Evolutionary conservation across 2,113 vertebrate species (phyloP), one percentile per base, ranked within the genome.

Genomic region (Cheirogaleus medius): DNA sequence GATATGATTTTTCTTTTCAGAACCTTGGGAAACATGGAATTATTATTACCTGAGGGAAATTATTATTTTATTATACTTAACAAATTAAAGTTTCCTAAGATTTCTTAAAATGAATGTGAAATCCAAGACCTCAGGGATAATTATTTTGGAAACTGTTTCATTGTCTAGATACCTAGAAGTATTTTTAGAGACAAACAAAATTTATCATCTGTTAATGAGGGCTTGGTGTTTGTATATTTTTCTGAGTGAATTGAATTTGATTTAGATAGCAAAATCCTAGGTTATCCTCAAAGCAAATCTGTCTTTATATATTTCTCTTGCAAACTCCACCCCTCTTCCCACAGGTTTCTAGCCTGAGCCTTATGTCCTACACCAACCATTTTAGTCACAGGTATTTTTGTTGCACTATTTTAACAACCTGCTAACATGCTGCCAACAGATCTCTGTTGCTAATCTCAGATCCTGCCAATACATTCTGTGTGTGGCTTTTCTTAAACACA

Each of bases 401-500:
- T 73, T 90, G 69, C 34, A 52, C 76, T 95, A 11, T 95, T 96
- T 98, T 98, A 97, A 96, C 94, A 97, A 97, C 91, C 87, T 96
- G 90, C 93, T 97, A 96, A 96, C 76, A 90, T 85, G 42, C 93
- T 97, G 93, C 84, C 93, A 95, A 76, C 74, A 90, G 77, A 95
- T 97, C 83, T 91, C 78, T 94, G 83, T 87, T 83, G 68, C 83
- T 95, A 95, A 95, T 92, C 95, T 96, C 87, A 90, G 56, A 87
- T 95, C 87, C 84, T 92, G 90, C 90, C 95, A 94, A 18, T 95
- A 54, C 52, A 63, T 97, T 96, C 71, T 87, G 29, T 93, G 92
- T 97, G 87, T 97, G 92, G 81, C 94, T 97, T 95, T 94, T 87
- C 84, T 91, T 94, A 96, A 96, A 92, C 76, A 96, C 74, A 94